These are phyloP conservation scores for Netelia virgata DNA, from an alignment of 2,888 invertebrate genomes.

Conservation along the genomic window DNA sequence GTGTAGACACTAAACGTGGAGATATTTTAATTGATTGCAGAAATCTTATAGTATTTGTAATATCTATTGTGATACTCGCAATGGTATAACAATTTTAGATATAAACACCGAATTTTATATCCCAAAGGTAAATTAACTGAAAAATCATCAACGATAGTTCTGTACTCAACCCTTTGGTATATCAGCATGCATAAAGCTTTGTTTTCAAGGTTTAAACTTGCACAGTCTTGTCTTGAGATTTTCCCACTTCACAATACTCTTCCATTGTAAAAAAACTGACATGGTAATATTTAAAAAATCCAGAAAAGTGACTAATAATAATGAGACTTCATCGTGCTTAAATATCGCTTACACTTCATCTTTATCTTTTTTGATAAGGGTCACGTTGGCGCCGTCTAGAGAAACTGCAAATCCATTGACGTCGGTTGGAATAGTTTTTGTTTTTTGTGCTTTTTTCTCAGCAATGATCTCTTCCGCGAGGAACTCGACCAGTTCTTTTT, in stretches of 20 bases:
- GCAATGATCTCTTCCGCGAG: constrained; percentile 96
- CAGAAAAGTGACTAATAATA: constrained; percentile 22
- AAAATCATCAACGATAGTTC: constrained; percentile 35
- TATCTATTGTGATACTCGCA: not conserved
- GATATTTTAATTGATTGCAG: not conserved
- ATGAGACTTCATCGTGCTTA: not conserved
- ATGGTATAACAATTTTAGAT: constrained; percentile 11
- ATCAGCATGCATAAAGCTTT: no score
- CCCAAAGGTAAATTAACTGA: constrained; percentile 73
- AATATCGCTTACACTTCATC: constrained; percentile 89
- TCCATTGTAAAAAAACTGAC: no score
- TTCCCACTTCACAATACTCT: no score
- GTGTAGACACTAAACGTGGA: constrained; percentile 26
- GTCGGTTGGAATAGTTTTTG: constrained; percentile 90
- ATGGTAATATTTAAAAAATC: not conserved
- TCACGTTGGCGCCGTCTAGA: constrained; percentile 93
- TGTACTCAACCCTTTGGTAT: constrained; percentile 63
- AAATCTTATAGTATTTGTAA: constrained; percentile 31
- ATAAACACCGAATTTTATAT: constrained; percentile 51
- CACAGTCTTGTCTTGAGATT: no score
- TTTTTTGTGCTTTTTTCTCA: constrained; percentile 93
- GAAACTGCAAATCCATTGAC: constrained; percentile 93
- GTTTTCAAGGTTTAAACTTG: not conserved
- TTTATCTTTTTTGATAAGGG: constrained; percentile 90
- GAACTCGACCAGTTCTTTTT: constrained; percentile 95